Base-by-base conservation (phyloP, 2,797 vertebrate genomes). In the Notoglanidium macrostoma region DNA sequence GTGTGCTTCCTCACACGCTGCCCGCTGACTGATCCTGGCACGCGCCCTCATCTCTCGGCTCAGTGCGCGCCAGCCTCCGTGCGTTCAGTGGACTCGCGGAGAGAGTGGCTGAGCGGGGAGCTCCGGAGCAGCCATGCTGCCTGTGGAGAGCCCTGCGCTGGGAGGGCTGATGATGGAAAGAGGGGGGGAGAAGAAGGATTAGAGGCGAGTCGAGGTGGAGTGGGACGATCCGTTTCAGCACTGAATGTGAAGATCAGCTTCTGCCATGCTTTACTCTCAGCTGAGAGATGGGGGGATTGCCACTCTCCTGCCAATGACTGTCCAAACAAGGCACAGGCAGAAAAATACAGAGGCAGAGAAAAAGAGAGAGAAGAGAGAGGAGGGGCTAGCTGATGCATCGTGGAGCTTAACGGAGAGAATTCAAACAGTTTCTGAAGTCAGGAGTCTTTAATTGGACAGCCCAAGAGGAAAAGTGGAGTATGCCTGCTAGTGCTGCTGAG, bases 41-140 rank as follows among this genome's bases (percentile, higher is more conserved):
- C 93, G 91, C 93, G 90, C 89, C 93, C 91, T 93, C 93, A 90
- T 93, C 93, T 91, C 93, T 93, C 91, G 92, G 89, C 63, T 91
- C 79, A 49, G 83, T 81, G 81, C 63, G 49, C 46, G 67, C 70
- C 84, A 14, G 29, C 74, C 77, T 70, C 44, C 26, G 70, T 84
- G 67, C 68, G 80, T 83, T 89, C 87, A 91, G 83, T 88, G 67
- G 21, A 40, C 85, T 85, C 84, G 85, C 51, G 59, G 73, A 76
- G 87, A 87, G 63, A 88, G 80, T 74, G 59, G 68, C 72, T 73
- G 83, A 73, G 80, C 68, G 35, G 80, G 81, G 73, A 88, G 87
- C 88, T 89, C 87, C 82, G 63, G 84, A 84, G 84, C 77, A 88
- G 87, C 90, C 90, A 91, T 91, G 90, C 89, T 91, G 88, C 84